Base-by-base conservation (phyloP, 2,888 invertebrate genomes). In the Rhagium mordax region DNA sequence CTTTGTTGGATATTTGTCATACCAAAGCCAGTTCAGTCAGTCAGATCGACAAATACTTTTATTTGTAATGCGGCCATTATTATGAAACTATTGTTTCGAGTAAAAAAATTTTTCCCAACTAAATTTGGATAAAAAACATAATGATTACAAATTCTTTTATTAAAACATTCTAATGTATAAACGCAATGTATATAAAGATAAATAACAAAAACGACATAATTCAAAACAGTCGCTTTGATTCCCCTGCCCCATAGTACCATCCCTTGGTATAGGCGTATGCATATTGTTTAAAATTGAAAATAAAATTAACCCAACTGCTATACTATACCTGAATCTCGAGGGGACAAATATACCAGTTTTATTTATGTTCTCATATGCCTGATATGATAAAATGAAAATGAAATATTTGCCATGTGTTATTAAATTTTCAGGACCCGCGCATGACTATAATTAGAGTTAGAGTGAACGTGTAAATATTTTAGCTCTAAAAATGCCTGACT, bases 381-480 rank as follows among this genome's bases (percentile, higher is more conserved):
- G n/a, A 49, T 18, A 6, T 15, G 49, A 33, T 33, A 33, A 33
- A 33, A 33, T 8, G 33, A 13, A 33, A 33, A 33, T 33, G 1
- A 16, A 16, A 49, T 49, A 49, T 51, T 51, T 51, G 51, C 18
- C 51, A 51, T 51, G 10, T 20, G 2, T 49, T 49, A 18, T 18
- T 16, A 49, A 49, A 49, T 49, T 20, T 15, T 59, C 29, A 10
- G 33, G 8, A 59, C 16, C 33, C 59, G 2, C 24, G 59, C 59
- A 59, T 59, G 59, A 33, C 33, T 59, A 33, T 59, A 16, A 59
- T 10, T 27, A 59, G 59, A 59, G 1, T 33, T 59, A 59, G 6
- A 33, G 16, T 29, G 10, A 59, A 29, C 8, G 8, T 59, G 10
- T 57, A 33, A 16, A 16, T 59, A 59, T 33, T 33, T 15, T 33